phyloP scores from a whole-genome alignment of 2,888 invertebrate genomes.

The Pachycephus smyrnensis region DNA sequence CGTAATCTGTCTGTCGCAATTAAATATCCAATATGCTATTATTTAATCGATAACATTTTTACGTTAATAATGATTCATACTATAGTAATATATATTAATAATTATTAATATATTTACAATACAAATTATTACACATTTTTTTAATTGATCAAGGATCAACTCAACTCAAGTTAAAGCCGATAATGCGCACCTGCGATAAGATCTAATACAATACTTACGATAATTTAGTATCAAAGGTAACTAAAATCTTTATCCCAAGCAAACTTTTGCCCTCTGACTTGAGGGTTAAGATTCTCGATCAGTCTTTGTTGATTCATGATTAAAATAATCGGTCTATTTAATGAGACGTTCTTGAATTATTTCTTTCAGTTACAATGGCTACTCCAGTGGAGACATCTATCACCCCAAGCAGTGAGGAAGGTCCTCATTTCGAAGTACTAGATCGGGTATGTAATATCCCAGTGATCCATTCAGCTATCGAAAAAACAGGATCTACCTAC shows the following conservation, averaged over 20 bases:
- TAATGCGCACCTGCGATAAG: no score
- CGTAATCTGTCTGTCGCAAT: background rate
- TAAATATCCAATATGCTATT: background rate
- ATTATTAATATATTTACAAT: background rate
- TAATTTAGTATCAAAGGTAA: no score
- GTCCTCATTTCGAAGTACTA: constrained; percentile 58
- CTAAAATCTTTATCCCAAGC: no score
- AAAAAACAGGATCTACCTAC: constrained; percentile 62
- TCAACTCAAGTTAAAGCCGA: no score
- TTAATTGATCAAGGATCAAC: background rate
- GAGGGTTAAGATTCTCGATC: no score
- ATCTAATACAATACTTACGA: no score
- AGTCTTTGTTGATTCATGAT: background rate
- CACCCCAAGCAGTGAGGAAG: constrained; percentile 19
- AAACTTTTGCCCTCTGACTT: no score
- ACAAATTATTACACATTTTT: background rate
- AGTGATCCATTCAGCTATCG: constrained; percentile 59
- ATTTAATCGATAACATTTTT: background rate
- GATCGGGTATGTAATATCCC: constrained; percentile 61
- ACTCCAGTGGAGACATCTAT: constrained; percentile 24
- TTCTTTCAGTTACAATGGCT: constrained; percentile 25
- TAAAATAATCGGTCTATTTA: background rate
- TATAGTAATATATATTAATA: background rate
- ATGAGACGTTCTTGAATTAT: background rate
- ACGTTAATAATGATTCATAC: background rate